Evolutionary conservation across 2,888 invertebrate genomes (phyloP), one percentile per base, ranked within the genome.

Genomic region (Hydriomena furcata): DNA sequence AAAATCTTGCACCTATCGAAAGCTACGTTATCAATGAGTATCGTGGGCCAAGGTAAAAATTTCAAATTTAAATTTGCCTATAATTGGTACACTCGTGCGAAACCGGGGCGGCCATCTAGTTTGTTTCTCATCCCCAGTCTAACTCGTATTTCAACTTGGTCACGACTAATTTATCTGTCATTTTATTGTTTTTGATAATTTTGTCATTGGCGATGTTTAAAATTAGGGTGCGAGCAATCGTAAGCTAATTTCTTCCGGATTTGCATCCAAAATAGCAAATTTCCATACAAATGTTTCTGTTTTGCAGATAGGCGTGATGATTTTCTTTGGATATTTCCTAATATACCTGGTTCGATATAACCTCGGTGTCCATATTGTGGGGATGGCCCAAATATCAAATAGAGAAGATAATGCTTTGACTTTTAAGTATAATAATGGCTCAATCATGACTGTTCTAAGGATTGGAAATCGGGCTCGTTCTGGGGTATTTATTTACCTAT

Each of bases 311-410:
- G 76, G 94, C 84, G 91, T 72, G 76, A 93, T 84, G 84, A 94
- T 73, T 68, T 94, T 76, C 91, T 90, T 63, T 76, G 94, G 70
- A 5, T 93, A 61, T 85, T 93, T 82, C 74, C 88, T 66, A 65
- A 73, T 79, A 34, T 87, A 84, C 56, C 50, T 85, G 4, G 83
- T 87, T 1, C 78, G 89, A 10, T 82, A 87, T 59, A 85, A 86
- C 47, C 55, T 90, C n/a, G 86, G 89, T 59, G 89, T 89, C 1
- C 89, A 90, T 50, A 84, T 89, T 25, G 76, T 90, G 6, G 89
- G 82, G 32, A 88, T 90, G 83, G 73, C 82, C 1, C 77, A 77
- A 41, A 61, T 79, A 25, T 61, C 69, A 8, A 71, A 66, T 17
- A 70, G 68, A 46, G 69, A 68, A 11, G 56, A 59, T 5, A n/a